Evolutionary conservation across 2,797 vertebrate genomes (phyloP), one percentile per base, ranked within the genome.

Genomic region (Sebastes trivittatus): DNA sequence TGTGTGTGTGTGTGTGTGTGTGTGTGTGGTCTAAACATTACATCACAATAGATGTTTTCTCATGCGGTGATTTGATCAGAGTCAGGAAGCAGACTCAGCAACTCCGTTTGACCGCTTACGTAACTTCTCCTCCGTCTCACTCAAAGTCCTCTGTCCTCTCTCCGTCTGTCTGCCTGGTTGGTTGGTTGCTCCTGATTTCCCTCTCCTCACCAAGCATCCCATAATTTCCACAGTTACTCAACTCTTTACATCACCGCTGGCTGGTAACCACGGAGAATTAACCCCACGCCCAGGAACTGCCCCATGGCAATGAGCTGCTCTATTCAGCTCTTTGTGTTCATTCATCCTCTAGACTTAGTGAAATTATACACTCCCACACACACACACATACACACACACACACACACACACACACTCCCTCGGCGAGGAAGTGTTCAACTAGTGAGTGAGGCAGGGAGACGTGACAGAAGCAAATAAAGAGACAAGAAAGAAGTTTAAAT

Each of bases 251-350:
- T 89, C 87, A 88, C 78, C 20, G 73, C 81, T 88, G 84, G 76
- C 87, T 71, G 80, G 89, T 89, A 84, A 93, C 91, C 89, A 87
- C 36, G 70, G 89, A 88, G 89, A 91, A 90, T 88, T 72, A 81
- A 82, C 70, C 88, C 73, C 78, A 86, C 69, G 22, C 66, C 79
- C 78, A 87, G 84, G 85, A 89, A 90, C 78, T 81, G 85, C 64
- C 59, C 85, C 71, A 76, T 75, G 72, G 87, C 74, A 88, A 69
- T 46, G 54, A 63, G 72, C 87, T 72, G 29, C 83, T 77, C 88
- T 63, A 88, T 90, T 93, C 82, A 92, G 30, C 77, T 76, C 70
- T 87, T 86, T 92, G 87, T 89, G 83, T 77, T 87, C 80, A 86
- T 93, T 92, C 83, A 89, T 78, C 61, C 74, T 63, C 42, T 25